phyloP scores from a whole-genome alignment of 1,140 invertebrate species.

The Bombus terrestris region DNA sequence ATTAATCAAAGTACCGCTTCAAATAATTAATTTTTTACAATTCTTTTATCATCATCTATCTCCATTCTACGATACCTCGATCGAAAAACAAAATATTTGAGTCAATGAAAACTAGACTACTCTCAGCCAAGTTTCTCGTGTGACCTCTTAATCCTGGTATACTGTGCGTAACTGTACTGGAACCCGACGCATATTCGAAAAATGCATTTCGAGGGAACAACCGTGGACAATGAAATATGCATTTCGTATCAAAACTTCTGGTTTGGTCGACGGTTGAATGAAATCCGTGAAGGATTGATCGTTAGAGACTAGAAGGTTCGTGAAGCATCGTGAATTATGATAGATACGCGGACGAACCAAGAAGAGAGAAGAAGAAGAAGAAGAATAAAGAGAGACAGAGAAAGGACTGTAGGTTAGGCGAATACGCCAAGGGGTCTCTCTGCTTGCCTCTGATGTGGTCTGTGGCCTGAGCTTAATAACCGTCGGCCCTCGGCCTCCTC shows the following conservation, averaged over 20 bases:
- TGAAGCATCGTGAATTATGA: conserved; percentile 60
- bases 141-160: neutral
- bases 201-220: conserved; percentile 24
- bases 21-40: too few species aligned
- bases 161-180: too few species aligned
- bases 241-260: conserved; percentile 47
- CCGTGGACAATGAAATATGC: conserved; percentile 29
- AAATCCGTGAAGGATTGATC: conserved; percentile 50
- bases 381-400: neutral
- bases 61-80: too few species aligned
- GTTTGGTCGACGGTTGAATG: conserved; percentile 17
- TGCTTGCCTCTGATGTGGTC: conserved; percentile 81
- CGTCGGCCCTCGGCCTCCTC: conserved; percentile 79
- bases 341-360: conserved; percentile 54
- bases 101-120: neutral
- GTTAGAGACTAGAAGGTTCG: conserved; percentile 13
- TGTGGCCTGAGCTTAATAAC: conserved; percentile 81
- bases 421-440: conserved; percentile 76
- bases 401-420: conserved; percentile 64
- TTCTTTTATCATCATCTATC: too few species aligned
- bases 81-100: too few species aligned
- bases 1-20: neutral
- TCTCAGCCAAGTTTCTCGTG: neutral
- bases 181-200: neutral
- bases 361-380: neutral